Conservation (phyloP, 2,113 vertebrate species). For the Barbus barbus region DNA sequence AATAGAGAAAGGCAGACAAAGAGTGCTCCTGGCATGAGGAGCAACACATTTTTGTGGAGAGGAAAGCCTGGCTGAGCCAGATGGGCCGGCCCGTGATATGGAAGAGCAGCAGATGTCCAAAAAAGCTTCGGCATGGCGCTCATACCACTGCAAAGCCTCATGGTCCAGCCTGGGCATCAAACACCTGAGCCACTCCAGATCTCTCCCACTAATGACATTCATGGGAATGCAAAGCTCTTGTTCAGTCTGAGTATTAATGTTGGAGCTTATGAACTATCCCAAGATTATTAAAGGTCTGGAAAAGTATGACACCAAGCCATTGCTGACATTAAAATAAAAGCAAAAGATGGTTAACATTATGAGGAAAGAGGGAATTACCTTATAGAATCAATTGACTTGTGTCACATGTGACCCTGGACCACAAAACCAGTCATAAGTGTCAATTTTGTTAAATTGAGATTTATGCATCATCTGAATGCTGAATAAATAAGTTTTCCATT, state of each 20-base stretch:
- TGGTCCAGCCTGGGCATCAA: not conserved
- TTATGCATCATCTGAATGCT: too few species aligned
- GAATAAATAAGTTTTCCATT: too few species aligned
- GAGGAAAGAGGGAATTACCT: too few species aligned
- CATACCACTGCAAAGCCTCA: not conserved
- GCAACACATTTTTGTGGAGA: conserved; percentile 19
- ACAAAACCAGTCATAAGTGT: too few species aligned
- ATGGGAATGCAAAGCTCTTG: not conserved
- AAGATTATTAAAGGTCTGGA: not conserved
- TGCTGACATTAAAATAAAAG: not conserved
- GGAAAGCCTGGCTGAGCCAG: conserved; percentile 58
- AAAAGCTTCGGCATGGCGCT: conserved; percentile 52
- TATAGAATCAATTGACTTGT: not conserved
- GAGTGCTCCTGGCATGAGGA: not conserved
- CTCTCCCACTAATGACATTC: not conserved
- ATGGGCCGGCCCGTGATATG: conserved; percentile 66
- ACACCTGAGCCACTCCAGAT: conserved; percentile 20
- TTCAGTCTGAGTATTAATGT: not conserved
- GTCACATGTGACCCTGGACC: too few species aligned
- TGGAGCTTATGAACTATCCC: not conserved
- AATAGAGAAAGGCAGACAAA: not conserved
- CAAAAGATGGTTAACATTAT: too few species aligned
- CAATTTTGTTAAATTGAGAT: too few species aligned
- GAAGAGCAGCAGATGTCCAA: conserved; percentile 72
- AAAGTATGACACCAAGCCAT: not conserved